Evolutionary conservation across 2,113 vertebrate genomes (phyloP), one percentile per base, ranked within the genome.

Genomic region (Zosterops borbonicus): DNA sequence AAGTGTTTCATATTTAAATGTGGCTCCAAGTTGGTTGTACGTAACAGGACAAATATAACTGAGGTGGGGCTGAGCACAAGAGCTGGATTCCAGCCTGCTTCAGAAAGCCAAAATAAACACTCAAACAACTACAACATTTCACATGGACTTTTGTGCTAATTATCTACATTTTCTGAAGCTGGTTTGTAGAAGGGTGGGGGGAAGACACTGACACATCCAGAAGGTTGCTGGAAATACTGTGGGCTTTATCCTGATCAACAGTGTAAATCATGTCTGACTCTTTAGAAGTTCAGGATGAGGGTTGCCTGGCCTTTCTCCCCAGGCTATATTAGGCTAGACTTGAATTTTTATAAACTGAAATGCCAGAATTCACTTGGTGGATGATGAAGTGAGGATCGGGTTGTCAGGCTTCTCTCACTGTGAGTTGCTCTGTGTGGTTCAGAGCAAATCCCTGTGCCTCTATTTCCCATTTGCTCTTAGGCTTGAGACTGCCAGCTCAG

Each of bases 91-190:
- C 94, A 95, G 96, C 95, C 95, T 14, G 23, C 78, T 94, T 76
- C 35, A 94, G 86, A 81, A 94, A 96, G 97, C 98, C 98, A 98
- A 97, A 97, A 95, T 83, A 98, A 98, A 98, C 96, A 97, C 88
- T 96, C 67, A 41, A 84, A 76, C 89, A 91, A 97, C 96, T 44
- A 67, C 76, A 76, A 47, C 33, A 14, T 87, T 97, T 97, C 65
- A 55, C 69, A 82, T 50, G 94, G 92, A 87, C 78, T 93, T 96
- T 96, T 96, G 96, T 96, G 93, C 80, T 95, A 83, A 81, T 94
- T 97, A 81, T 81, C 87, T 96, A 9, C 33, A 50, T 83, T 87
- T 97, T 95, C 90, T 97, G 94, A 92, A 93, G 83, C 71, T 87
- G 60, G 21, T 69, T 95, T 92, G 76, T 89, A 65, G 90, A 96